Percentiles rank a stretch among this genome's conserved stretches.
These are phyloP conservation scores for Cosmia trapezina DNA, from an alignment of 2,888 invertebrate species.

Conservation along the genomic window DNA sequence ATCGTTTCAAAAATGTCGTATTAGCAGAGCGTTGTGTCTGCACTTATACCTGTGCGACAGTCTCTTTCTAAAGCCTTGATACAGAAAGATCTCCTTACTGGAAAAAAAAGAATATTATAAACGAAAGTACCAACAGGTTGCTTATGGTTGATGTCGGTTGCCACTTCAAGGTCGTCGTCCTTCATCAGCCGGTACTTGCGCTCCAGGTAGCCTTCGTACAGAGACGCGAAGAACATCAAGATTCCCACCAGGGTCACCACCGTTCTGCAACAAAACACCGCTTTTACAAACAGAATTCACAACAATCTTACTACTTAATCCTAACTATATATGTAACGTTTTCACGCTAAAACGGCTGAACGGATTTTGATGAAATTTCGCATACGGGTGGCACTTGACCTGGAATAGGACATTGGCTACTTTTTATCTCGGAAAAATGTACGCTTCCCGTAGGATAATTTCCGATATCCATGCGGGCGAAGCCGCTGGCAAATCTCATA, in stretches of 20 bases:
- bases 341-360: no score
- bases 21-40: neutral
- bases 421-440: no score
- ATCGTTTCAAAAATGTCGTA: neutral
- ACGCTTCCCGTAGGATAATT: no score
- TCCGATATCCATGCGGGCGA: no score
- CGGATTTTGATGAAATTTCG: no score
- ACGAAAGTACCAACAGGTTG: conserved; percentile 85
- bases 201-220: conserved; percentile 91
- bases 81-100: neutral
- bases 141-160: conserved; percentile 83
- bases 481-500: neutral
- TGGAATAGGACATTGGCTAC: no score
- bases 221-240: conserved; percentile 91
- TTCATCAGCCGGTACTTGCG: conserved; percentile 82
- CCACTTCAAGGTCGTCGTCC: conserved; percentile 86
- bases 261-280: conserved; percentile 81
- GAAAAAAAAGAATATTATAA: conserved; percentile 60
- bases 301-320: no score
- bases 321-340: no score
- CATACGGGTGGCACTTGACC: no score
- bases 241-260: conserved; percentile 85
- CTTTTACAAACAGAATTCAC: neutral
- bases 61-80: neutral
- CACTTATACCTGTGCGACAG: neutral